phyloP scores from a whole-genome alignment of 2,888 invertebrate genomes.

The Euzophera pinguis region DNA sequence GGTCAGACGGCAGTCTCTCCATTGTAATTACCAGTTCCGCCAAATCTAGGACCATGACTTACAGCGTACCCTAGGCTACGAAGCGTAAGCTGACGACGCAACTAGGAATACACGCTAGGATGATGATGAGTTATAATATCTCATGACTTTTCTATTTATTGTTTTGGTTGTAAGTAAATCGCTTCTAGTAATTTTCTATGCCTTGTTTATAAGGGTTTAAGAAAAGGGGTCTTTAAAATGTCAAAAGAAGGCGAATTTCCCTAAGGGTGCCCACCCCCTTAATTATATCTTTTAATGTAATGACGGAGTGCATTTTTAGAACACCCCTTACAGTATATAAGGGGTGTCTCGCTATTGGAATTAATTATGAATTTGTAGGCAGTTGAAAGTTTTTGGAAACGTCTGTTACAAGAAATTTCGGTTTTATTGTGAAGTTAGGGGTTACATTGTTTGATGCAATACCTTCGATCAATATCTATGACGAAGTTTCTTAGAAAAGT shows the following conservation, averaged over 20 bases:
- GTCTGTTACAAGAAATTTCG: constrained; percentile 18
- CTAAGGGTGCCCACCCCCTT: constrained; percentile 65
- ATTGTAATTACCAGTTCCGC: too few relatives aligned
- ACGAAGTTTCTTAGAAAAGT: too few relatives aligned
- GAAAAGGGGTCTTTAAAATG: constrained; percentile 75
- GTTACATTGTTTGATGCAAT: background rate
- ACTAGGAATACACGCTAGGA: too few relatives aligned
- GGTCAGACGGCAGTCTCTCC: too few relatives aligned
- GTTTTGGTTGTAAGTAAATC: background rate
- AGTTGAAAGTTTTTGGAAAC: constrained; percentile 32
- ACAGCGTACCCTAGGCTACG: too few relatives aligned
- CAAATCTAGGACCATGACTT: too few relatives aligned
- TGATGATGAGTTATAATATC: too few relatives aligned
- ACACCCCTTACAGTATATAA: constrained; percentile 45
- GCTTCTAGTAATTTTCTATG: constrained; percentile 1
- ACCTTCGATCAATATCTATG: too few relatives aligned
- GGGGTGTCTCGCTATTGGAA: constrained; percentile 31
- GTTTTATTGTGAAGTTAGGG: background rate
- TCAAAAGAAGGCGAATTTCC: constrained; percentile 76
- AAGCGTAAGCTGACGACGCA: too few relatives aligned
- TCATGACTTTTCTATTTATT: too few relatives aligned
- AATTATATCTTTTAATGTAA: constrained; percentile 79
- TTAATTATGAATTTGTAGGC: constrained; percentile 34
- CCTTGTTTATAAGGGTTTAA: constrained; percentile 46
- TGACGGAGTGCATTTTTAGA: constrained; percentile 76